These are phyloP conservation scores for Oeneis ivallda DNA, from an alignment of 2,888 invertebrate genomes.

Conservation along the genomic window DNA sequence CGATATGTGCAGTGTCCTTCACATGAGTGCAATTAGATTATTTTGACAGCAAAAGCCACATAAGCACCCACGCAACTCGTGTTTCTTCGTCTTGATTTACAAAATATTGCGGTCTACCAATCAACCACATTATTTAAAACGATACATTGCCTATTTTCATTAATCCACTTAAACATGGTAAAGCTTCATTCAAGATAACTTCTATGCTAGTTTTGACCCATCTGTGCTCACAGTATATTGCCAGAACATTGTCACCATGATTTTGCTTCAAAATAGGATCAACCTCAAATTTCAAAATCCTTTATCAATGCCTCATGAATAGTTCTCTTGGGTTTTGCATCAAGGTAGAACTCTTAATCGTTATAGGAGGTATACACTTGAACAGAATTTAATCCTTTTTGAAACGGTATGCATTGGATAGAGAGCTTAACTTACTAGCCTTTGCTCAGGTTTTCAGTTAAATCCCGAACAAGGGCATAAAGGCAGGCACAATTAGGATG, in stretches of 20 bases:
- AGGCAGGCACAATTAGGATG: no score
- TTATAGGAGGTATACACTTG: no score
- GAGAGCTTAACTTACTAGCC: no score
- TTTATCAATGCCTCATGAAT: not conserved
- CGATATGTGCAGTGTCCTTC: not conserved
- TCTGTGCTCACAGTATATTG: not conserved
- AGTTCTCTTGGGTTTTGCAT: not conserved
- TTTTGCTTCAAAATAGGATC: not conserved
- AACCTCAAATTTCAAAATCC: no score
- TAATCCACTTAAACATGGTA: no score
- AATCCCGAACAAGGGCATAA: no score
- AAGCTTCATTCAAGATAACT: no score
- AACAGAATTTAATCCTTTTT: no score
- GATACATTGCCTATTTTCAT: not conserved
- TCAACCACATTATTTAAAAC: not conserved
- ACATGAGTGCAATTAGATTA: conserved; percentile 15
- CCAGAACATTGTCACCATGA: not conserved
- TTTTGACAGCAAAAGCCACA: conserved; percentile 19
- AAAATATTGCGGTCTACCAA: conserved; percentile 11
- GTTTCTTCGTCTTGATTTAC: conserved; percentile 18
- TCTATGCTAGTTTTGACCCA: not conserved
- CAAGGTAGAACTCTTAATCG: no score
- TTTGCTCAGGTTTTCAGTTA: no score
- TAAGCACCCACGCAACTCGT: conserved; percentile 16
- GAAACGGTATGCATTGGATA: no score